phyloP scores from a whole-genome alignment of 2,113 vertebrate genomes.

The Passer domesticus region DNA sequence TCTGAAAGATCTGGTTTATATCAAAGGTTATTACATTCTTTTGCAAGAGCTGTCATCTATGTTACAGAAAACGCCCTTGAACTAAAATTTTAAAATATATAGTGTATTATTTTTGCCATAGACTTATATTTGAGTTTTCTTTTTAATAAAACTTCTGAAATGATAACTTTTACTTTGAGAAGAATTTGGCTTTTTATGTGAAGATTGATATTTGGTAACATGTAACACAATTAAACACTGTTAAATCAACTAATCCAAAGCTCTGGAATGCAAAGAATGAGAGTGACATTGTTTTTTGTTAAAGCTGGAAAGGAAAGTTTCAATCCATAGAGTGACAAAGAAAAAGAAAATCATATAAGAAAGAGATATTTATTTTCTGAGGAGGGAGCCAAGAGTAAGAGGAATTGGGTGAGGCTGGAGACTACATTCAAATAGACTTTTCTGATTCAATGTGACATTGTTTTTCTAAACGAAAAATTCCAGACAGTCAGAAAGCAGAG shows the following conservation, averaged over 20 bases:
- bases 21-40: background rate
- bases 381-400: background rate
- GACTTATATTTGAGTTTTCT: background rate
- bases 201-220: background rate
- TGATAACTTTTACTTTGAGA: background rate
- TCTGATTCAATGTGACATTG: slow-evolving; percentile 31
- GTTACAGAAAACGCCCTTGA: background rate
- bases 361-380: background rate
- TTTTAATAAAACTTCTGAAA: background rate
- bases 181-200: background rate
- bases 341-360: background rate
- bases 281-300: background rate
- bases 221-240: background rate
- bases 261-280: background rate
- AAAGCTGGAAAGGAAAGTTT: background rate
- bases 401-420: background rate
- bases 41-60: background rate
- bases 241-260: background rate
- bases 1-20: background rate
- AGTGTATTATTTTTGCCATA: background rate
- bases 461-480: slow-evolving; percentile 46
- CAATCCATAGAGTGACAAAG: background rate
- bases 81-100: background rate
- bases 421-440: background rate
- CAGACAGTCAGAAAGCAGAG: slow-evolving; percentile 44